A percentile compares a stretch with the other conserved stretches of the same genome.
phyloP scores from a whole-genome alignment of 2,113 vertebrate genomes.

The Sitta europaea region DNA sequence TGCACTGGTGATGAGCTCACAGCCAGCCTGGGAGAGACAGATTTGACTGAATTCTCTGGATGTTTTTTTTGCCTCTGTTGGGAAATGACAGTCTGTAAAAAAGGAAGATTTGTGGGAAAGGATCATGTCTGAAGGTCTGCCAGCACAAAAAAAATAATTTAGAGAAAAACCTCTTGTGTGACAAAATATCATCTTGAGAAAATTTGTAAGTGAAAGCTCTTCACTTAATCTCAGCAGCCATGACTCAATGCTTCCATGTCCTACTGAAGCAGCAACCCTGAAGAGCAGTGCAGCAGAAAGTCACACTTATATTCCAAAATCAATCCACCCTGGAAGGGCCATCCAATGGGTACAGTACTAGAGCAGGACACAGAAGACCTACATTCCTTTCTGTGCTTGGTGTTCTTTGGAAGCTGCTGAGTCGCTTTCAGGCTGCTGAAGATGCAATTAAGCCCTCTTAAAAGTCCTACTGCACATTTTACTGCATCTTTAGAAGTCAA shows the following conservation, averaged over 20 bases:
- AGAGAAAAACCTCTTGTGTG: background rate
- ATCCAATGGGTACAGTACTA: background rate
- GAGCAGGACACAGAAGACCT: conserved; percentile 3
- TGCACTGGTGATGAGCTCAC: background rate
- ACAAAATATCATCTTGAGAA: background rate
- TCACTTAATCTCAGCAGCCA: background rate
- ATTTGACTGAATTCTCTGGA: background rate
- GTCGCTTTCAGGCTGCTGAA: conserved; percentile 5
- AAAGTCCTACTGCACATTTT: conserved; percentile 53
- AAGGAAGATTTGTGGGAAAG: background rate
- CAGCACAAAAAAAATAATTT: background rate
- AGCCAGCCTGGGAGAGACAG: background rate
- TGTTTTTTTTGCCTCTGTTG: background rate
- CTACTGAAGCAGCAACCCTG: background rate
- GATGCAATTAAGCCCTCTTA: conserved; percentile 44
- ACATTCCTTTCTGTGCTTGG: background rate
- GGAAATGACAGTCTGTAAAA: background rate
- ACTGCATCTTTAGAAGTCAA: conserved; percentile 56
- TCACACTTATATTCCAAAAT: background rate
- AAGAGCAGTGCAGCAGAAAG: background rate
- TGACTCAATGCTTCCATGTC: background rate
- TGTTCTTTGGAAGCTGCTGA: background rate
- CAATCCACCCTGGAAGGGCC: background rate
- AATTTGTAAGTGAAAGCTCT: background rate
- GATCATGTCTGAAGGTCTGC: background rate